Percentiles rank a stretch among this genome's conserved stretches.
Conservation (phyloP, 2,888 invertebrate species). For the Rhopalosiphum nymphaeae region DNA sequence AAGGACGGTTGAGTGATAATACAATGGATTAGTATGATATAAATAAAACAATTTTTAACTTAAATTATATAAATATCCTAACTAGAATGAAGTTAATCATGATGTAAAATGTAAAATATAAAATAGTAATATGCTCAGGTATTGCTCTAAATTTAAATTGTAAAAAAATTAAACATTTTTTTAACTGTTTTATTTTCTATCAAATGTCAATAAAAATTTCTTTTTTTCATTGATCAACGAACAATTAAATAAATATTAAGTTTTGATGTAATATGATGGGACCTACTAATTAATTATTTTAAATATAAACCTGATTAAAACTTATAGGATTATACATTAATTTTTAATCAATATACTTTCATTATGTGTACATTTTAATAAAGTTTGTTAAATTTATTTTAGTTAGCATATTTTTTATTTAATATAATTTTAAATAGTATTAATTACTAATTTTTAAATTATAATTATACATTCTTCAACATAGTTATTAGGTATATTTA, state of each 20-base stretch:
- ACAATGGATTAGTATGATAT: background rate
- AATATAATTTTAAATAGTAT: background rate
- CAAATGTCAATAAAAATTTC: background rate
- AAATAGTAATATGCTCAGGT: background rate
- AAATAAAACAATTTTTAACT: background rate
- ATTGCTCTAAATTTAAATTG: background rate
- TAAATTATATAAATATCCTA: background rate
- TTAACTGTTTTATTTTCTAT: background rate
- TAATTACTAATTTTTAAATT: background rate
- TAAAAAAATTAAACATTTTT: background rate
- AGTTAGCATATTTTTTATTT: background rate
- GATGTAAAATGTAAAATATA: background rate
- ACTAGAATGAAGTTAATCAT: background rate
- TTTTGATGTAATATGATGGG: background rate
- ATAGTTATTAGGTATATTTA: background rate
- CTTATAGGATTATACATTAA: background rate
- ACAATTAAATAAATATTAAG: background rate
- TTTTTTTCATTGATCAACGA: background rate
- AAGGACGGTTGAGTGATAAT: background rate
- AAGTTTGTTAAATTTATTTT: background rate
- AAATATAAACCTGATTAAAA: background rate
- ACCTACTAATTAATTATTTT: background rate
- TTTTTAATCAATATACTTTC: background rate
- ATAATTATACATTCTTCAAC: background rate
- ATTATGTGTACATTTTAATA: background rate